Conservation (phyloP, 2,888 invertebrate species). For the Pseudanteris insignis region DNA sequence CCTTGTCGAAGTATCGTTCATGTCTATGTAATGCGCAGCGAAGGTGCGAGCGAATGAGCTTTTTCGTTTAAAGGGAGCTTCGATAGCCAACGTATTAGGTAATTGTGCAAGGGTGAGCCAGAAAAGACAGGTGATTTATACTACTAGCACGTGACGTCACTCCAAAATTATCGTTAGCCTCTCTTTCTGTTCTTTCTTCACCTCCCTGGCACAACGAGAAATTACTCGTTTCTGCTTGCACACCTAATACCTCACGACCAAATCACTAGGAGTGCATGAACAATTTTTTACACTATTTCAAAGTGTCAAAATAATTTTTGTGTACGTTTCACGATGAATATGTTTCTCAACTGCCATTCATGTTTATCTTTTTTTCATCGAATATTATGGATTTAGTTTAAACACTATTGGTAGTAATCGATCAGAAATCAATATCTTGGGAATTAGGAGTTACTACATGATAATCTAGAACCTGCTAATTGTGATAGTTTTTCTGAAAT, state of each 20-base stretch:
- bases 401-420: too few species aligned
- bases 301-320: too few species aligned
- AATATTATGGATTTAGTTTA: too few species aligned
- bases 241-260: constrained; percentile 12
- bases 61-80: constrained; percentile 53
- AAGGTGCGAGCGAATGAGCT: constrained; percentile 38
- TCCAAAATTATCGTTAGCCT: constrained; percentile 61
- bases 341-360: too few species aligned
- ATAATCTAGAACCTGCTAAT: too few species aligned
- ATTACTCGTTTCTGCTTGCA: constrained; percentile 26
- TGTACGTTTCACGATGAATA: too few species aligned
- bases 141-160: constrained; percentile 61
- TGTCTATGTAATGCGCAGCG: constrained; percentile 50
- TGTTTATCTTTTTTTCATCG: too few species aligned
- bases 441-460: too few species aligned
- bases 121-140: constrained; percentile 60
- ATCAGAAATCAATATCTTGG: too few species aligned
- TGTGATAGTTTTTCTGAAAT: too few species aligned
- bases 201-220: constrained; percentile 14
- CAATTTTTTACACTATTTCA: too few species aligned
- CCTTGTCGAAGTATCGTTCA: constrained; percentile 52
- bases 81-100: constrained; percentile 59
- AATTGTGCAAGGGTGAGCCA: constrained; percentile 56
- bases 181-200: constrained; percentile 27
- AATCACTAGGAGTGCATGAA: too few species aligned